Percentiles rank a stretch among this genome's conserved stretches.
phyloP scores from a whole-genome alignment of 2,113 vertebrate genomes.

The Euleptes europaea region DNA sequence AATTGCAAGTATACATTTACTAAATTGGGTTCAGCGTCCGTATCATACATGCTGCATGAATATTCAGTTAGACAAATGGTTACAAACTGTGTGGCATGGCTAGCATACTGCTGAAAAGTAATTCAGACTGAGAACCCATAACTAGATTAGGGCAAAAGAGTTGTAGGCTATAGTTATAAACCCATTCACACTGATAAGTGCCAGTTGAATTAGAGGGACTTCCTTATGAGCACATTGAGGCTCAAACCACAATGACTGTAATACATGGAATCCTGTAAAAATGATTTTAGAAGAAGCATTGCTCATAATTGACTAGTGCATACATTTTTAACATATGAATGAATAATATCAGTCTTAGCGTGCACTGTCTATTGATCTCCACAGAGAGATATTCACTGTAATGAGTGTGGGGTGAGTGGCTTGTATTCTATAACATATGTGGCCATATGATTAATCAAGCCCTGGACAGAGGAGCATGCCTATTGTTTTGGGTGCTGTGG shows the following conservation, averaged over 20 bases:
- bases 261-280: background rate
- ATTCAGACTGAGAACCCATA: slow-evolving; percentile 49
- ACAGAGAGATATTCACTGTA: background rate
- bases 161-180: background rate
- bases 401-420: background rate
- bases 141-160: slow-evolving; percentile 36
- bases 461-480: too few relatives aligned
- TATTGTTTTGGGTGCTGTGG: too few relatives aligned
- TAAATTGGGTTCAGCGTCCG: slow-evolving; percentile 83
- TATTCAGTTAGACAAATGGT: slow-evolving; percentile 75
- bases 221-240: background rate
- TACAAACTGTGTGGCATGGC: slow-evolving; percentile 70
- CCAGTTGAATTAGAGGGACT: background rate
- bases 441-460: background rate
- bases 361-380: background rate
- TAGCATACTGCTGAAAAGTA: slow-evolving; percentile 62
- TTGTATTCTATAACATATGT: background rate
- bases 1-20: slow-evolving; percentile 85
- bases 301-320: background rate
- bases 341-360: background rate
- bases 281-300: background rate
- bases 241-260: background rate
- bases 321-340: too few relatives aligned
- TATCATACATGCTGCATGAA: slow-evolving; percentile 75
- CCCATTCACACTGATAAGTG: background rate